phyloP scores from a whole-genome alignment of 2,113 vertebrate genomes.

The Empidonax traillii region DNA sequence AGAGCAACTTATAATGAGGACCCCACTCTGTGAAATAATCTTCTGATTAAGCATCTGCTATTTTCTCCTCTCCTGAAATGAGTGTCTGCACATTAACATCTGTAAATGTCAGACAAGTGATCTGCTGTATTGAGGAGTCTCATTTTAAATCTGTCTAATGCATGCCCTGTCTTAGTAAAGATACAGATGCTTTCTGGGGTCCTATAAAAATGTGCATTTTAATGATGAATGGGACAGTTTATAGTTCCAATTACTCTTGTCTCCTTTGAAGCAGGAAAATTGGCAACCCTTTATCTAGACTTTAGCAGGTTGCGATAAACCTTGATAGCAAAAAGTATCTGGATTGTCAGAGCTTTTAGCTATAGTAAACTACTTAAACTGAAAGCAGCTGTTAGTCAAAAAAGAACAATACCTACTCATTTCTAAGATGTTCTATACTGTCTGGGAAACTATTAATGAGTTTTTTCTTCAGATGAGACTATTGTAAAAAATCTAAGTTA shows the following conservation, averaged over 20 bases:
- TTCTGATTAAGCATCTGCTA: background rate
- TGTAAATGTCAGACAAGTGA: slow-evolving; percentile 54
- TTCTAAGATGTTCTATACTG: slow-evolving; percentile 58
- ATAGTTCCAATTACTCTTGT: slow-evolving; percentile 66
- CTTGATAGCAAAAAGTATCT: slow-evolving; percentile 71
- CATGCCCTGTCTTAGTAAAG: slow-evolving; percentile 49
- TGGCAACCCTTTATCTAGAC: slow-evolving; percentile 74
- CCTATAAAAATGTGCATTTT: slow-evolving; percentile 60
- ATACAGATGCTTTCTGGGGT: slow-evolving; percentile 52
- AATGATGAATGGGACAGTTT: slow-evolving; percentile 62
- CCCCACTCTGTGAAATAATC: slow-evolving; percentile 7
- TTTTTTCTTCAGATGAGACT: slow-evolving; percentile 24
- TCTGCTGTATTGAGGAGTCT: background rate
- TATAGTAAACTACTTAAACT: slow-evolving; percentile 73
- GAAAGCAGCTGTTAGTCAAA: slow-evolving; percentile 71
- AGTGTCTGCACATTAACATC: background rate
- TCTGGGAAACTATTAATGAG: slow-evolving; percentile 16
- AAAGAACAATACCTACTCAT: slow-evolving; percentile 53
- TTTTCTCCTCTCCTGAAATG: slow-evolving; percentile 5
- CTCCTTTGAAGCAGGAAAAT: slow-evolving; percentile 74
- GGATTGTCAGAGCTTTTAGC: slow-evolving; percentile 63
- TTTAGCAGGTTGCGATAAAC: slow-evolving; percentile 76
- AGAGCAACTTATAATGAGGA: background rate
- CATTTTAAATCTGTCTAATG: slow-evolving; percentile 48
- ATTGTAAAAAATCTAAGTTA: background rate